Evolutionary conservation across 2,888 invertebrate genomes (phyloP).

Genomic region (Xestia rhomboidea): DNA sequence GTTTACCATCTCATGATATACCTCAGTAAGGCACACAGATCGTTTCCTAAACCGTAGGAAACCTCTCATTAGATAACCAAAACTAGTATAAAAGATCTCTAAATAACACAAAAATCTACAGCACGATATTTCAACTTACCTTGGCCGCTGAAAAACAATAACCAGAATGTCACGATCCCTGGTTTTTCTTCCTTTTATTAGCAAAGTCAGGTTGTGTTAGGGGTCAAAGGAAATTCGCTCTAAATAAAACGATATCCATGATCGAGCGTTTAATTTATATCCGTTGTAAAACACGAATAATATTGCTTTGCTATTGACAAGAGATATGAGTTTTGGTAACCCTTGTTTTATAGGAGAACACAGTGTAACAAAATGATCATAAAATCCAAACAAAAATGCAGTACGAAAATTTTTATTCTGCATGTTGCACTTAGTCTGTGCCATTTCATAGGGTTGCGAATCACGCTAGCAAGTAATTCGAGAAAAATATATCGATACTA

Average conservation of each 20-base stretch:
- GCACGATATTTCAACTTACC: constrained; percentile 28
- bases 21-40: constrained; percentile 42
- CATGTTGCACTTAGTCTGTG: constrained; percentile 40
- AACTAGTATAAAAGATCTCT: constrained; percentile 16
- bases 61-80: constrained; percentile 55
- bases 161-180: constrained; percentile 45
- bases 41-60: constrained; percentile 37
- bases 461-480: constrained; percentile 18
- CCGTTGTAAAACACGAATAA: constrained; percentile 72
- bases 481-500: constrained; percentile 49
- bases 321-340: constrained; percentile 63
- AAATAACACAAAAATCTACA: neutral
- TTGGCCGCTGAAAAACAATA: constrained; percentile 31
- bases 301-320: constrained; percentile 70
- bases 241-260: constrained; percentile 65
- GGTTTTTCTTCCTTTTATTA: constrained; percentile 35
- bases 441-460: constrained; percentile 36
- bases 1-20: constrained; percentile 54
- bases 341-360: constrained; percentile 58
- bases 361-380: constrained; percentile 34
- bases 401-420: constrained; percentile 14
- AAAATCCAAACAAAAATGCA: constrained; percentile 2
- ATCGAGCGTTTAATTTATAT: constrained; percentile 71
- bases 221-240: constrained; percentile 59
- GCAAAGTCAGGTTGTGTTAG: constrained; percentile 12